Evolutionary conservation across 2,113 vertebrate species (phyloP).

Genomic region (Empidonax alnorum): DNA sequence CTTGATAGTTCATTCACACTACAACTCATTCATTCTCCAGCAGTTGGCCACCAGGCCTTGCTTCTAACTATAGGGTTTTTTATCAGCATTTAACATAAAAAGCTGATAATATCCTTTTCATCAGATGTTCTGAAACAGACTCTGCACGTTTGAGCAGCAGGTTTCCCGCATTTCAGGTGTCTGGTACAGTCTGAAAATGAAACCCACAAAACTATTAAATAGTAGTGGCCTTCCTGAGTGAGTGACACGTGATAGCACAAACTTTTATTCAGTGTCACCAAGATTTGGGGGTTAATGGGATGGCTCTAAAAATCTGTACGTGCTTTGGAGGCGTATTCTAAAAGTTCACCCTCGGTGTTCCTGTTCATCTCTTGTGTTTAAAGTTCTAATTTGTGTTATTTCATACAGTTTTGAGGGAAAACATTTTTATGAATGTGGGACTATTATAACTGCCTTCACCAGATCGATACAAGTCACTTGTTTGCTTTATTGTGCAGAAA

Average conservation of each 20-base stretch:
- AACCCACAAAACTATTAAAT: not conserved
- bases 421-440: not conserved
- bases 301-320: slow-evolving; percentile 2
- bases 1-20: not conserved
- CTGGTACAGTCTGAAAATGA: not conserved
- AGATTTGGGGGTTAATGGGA: slow-evolving; percentile 17
- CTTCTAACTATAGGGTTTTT: not conserved
- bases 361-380: not conserved
- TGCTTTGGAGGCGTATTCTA: not conserved
- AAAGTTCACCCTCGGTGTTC: not conserved
- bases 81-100: not conserved
- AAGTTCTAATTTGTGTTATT: not conserved
- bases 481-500: not conserved
- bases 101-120: not conserved
- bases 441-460: not conserved
- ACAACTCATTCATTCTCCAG: not conserved
- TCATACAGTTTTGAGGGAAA: not conserved
- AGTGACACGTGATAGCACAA: not conserved
- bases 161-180: not conserved
- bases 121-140: not conserved
- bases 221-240: not conserved
- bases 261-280: not conserved
- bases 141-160: not conserved
- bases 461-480: not conserved
- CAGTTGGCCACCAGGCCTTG: not conserved